Evolutionary conservation across 2,113 vertebrate species (phyloP), one percentile per base, ranked within the genome.

Genomic region (Rhabdornis inornatus): DNA sequence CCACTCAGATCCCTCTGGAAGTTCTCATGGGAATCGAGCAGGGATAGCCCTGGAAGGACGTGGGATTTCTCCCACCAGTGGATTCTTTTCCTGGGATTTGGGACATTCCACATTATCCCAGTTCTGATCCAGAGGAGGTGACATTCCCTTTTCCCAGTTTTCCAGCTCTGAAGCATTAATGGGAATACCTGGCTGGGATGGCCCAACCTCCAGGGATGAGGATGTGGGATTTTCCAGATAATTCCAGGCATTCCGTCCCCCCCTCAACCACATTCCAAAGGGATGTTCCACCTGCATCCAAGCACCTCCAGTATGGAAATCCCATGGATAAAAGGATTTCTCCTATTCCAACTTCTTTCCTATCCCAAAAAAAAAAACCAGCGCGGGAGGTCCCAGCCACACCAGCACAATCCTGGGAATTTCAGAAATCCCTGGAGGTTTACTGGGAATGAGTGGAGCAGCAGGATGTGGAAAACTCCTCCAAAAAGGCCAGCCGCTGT

Each of bases 311-410:
- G 37, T 9, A 3, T 0, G 3, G 3, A 42, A 42, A 76, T 37
- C 27, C 53, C 53, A 27, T 0, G 1, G 33, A 40, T 3, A 13
- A 25, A 20, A 53, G 22, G 17, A n/a, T 18, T 3, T 13, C 1
- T 20, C 68, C 42, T 4, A 6, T 5, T 6, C 44, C 1, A 0
- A 2, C 25, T 24, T n/a, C 8, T 13, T 25, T 31, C 40, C 42
- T 5, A 76, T 39, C 33, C 49, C 70, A 35, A 28, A 52, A 37
- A 59, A 10, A 40, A 40, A 13, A 0, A 1, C 1, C 15, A 23
- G 18, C 1, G 1, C 0, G 1, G 27, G 24, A 25, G 0, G 0
- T 35, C 27, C 63, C 0, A 0, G 20, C n/a, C 31, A 1, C 74
- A n/a, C 2, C 31, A 7, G 47, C 25, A 7, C 16, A 42, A 35